phyloP scores from a whole-genome alignment of 1,140 invertebrate genomes.

The Acyrthosiphon pisum region DNA sequence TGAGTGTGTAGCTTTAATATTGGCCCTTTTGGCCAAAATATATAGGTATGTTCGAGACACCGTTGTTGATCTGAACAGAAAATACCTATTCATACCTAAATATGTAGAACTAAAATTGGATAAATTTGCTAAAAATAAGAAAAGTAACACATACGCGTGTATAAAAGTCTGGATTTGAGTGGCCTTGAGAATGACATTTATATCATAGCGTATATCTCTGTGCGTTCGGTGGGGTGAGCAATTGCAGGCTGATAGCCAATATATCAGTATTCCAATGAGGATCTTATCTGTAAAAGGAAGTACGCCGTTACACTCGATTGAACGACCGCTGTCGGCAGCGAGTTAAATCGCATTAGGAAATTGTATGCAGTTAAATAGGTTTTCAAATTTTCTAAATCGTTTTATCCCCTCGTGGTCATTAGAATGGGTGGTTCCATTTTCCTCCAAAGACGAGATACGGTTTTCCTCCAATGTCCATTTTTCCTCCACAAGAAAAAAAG shows the following conservation, averaged over 20 bases:
- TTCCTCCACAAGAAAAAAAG: no score
- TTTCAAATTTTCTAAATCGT: not conserved
- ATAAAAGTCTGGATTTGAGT: conserved; percentile 6
- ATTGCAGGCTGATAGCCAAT: not conserved
- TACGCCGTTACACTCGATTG: not conserved
- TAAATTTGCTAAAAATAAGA: not conserved
- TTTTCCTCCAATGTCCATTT: no score
- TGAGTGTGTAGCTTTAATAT: no score
- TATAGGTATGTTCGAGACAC: no score
- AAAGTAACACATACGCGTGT: not conserved
- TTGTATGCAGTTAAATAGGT: not conserved
- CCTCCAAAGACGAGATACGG: no score
- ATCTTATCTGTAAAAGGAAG: not conserved
- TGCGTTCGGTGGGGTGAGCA: not conserved
- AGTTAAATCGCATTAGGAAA: not conserved
- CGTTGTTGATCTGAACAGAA: not conserved
- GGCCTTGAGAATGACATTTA: not conserved
- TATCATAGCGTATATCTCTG: not conserved
- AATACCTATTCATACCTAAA: not conserved
- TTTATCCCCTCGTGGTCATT: not conserved
- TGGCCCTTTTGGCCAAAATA: no score
- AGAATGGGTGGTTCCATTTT: no score
- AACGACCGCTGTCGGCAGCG: not conserved
- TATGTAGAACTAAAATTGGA: not conserved
- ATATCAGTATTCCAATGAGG: not conserved